Evolutionary conservation across 2,113 vertebrate genomes (phyloP).

Genomic region (Otis tarda): DNA sequence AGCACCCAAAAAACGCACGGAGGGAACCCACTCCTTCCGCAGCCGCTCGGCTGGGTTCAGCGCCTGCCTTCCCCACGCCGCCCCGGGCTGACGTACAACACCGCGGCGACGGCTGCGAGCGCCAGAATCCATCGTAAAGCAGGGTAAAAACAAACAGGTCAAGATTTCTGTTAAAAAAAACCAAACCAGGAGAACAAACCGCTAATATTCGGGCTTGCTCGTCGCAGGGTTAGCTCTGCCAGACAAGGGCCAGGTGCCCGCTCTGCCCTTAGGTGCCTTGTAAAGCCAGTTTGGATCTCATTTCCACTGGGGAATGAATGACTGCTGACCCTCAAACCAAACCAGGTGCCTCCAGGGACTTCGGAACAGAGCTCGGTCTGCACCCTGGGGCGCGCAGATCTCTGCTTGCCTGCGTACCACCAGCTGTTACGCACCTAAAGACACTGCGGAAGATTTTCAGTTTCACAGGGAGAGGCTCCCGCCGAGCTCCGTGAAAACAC

Average conservation of each 20-base stretch:
- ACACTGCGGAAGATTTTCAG: not conserved
- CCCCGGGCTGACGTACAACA: rapidly evolving
- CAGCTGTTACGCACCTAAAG: not conserved
- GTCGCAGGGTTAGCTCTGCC: rapidly evolving
- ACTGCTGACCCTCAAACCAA: not conserved
- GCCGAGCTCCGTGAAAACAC: not conserved
- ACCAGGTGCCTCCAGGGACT: not conserved
- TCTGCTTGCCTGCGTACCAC: not conserved
- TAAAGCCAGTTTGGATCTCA: not conserved
- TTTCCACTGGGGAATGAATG: not conserved
- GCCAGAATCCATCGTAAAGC: rapidly evolving
- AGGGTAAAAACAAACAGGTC: rapidly evolving
- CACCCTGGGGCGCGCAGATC: not conserved
- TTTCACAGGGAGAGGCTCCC: not conserved
- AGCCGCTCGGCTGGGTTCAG: not conserved
- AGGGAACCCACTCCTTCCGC: not conserved
- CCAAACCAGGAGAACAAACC: too few species aligned
- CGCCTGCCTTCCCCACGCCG: rapidly evolving
- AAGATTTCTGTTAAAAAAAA: not conserved
- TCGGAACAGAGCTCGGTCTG: not conserved
- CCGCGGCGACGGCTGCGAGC: rapidly evolving
- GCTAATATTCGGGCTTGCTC: not conserved
- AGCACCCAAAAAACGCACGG: rapidly evolving
- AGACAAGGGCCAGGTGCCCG: too few species aligned
- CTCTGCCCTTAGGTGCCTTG: too few species aligned